Conservation (phyloP, 2,113 vertebrate species). For the Eira barbara region DNA sequence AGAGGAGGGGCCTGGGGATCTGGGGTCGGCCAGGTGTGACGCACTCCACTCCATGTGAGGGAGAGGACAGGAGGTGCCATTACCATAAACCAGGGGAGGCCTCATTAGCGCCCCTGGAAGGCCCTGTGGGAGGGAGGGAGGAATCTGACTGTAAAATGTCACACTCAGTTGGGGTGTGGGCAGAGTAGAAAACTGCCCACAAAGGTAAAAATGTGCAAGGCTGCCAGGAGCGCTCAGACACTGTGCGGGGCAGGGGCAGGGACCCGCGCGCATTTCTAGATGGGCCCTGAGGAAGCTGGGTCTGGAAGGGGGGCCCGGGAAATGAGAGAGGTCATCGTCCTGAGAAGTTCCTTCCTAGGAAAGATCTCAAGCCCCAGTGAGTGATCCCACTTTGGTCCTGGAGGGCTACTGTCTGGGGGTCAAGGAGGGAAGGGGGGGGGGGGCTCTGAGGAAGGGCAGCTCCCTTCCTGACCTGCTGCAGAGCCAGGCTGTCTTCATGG, state of each 20-base stretch:
- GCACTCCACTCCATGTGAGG: neutral
- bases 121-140: neutral
- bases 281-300: neutral
- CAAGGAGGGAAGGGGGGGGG: neutral
- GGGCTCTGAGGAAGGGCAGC: no score
- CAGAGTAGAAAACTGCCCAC: neutral
- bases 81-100: neutral
- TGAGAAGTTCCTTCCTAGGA: neutral
- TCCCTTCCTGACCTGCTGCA: neutral
- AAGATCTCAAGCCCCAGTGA: neutral
- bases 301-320: neutral
- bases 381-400: no score
- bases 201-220: neutral
- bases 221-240: neutral
- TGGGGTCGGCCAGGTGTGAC: neutral
- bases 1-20: neutral
- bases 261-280: neutral
- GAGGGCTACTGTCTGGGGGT: neutral
- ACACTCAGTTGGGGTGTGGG: neutral
- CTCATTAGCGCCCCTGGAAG: neutral
- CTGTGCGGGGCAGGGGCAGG: neutral
- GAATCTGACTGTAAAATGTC: constrained; percentile 31
- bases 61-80: neutral
- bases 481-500: neutral
- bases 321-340: neutral